Conservation (phyloP, 37 sponge, comb jelly and placozoan genomes). For the Tethya wilhelma region DNA sequence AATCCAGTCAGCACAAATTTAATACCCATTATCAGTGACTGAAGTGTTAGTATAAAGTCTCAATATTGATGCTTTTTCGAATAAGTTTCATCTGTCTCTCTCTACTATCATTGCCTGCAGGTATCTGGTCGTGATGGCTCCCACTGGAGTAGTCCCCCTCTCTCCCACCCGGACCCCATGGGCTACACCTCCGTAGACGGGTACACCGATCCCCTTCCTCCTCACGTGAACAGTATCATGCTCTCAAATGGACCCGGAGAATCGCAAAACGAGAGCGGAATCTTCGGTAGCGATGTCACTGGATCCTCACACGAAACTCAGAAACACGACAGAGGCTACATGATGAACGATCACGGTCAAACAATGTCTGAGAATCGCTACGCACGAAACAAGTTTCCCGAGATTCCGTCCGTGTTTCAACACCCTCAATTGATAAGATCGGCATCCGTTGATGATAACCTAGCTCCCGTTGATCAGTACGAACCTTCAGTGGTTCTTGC, state of each 20-base stretch:
- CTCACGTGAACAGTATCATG: not conserved
- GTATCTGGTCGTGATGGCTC: conserved; percentile 46
- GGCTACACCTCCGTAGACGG: not conserved
- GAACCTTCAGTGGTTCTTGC: conserved; percentile 27
- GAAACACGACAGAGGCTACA: not conserved
- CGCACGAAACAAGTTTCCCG: not conserved
- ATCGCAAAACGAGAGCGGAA: conserved; percentile 53
- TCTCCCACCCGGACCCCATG: conserved; percentile 1
- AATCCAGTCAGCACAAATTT: no score
- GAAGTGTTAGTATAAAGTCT: no score
- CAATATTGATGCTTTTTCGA: not conserved
- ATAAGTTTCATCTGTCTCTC: not conserved
- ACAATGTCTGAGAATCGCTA: not conserved
- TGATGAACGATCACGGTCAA: not conserved
- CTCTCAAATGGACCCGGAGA: not conserved
- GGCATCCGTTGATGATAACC: conserved; percentile 56
- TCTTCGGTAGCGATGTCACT: conserved; percentile 39
- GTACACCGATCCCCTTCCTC: conserved; percentile 1
- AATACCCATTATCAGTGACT: no score
- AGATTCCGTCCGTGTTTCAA: conserved; percentile 11
- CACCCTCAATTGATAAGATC: conserved; percentile 34
- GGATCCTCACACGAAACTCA: conserved; percentile 21
- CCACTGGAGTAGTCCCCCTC: conserved; percentile 51
- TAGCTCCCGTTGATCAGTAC: conserved; percentile 3
- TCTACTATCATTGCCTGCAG: conserved; percentile 10